Conservation (phyloP, 1,140 invertebrate species). For the Dendrolimus punctatus region DNA sequence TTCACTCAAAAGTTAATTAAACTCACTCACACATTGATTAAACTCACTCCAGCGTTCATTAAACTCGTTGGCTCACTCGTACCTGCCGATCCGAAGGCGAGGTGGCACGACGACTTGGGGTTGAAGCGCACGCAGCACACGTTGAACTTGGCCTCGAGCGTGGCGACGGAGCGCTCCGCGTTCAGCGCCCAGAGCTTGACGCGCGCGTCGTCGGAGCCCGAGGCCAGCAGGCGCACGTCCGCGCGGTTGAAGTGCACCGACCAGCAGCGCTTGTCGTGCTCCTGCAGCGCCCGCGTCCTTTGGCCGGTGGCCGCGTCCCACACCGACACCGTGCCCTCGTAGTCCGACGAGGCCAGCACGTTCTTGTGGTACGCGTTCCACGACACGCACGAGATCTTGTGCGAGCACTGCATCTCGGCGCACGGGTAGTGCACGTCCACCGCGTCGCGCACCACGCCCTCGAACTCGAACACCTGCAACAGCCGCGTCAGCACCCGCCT, state of each 20-base stretch:
- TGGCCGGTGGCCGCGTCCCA: conserved; percentile 93
- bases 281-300: conserved; percentile 83
- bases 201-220: conserved; percentile 94
- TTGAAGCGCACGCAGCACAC: conserved; percentile 98
- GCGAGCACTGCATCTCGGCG: conserved; percentile 93
- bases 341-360: conserved; percentile 93
- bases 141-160: conserved; percentile 71
- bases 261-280: conserved; percentile 98
- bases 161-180: conserved; percentile 87
- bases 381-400: conserved; percentile 95
- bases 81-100: conserved; percentile 88
- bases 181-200: conserved; percentile 96
- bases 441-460: conserved; percentile 87
- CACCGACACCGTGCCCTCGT: conserved; percentile 93
- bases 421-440: conserved; percentile 94
- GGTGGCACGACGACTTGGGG: conserved; percentile 87
- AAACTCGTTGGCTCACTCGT: too few relatives aligned
- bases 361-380: conserved; percentile 96
- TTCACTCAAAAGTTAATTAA: too few relatives aligned
- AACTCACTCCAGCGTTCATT: too few relatives aligned
- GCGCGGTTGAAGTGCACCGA: conserved; percentile 96
- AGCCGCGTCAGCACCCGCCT: not conserved
- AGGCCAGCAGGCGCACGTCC: conserved; percentile 92
- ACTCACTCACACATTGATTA: too few relatives aligned
- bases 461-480: conserved; percentile 89